A percentile compares a stretch with the other conserved stretches of the same genome.
phyloP scores from a whole-genome alignment of 1,140 invertebrate species.

The Zaprionus africanus region DNA sequence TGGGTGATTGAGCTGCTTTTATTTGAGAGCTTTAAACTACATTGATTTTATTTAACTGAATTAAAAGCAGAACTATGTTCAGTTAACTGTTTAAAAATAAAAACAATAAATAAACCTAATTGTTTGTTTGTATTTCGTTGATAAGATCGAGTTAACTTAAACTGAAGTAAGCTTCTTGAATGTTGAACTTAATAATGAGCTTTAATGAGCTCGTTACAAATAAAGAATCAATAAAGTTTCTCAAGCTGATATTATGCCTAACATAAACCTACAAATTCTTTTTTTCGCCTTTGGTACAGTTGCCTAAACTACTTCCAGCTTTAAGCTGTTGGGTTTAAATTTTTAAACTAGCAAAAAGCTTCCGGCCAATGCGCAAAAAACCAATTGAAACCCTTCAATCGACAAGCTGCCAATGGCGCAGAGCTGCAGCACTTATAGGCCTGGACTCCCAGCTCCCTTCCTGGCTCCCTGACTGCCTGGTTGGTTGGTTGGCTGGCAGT shows the following conservation, averaged over 20 bases:
- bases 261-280: not conserved
- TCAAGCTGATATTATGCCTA: not conserved
- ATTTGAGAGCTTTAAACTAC: too few relatives aligned
- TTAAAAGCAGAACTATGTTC: too few relatives aligned
- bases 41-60: too few relatives aligned
- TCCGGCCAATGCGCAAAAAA: conserved; percentile 19
- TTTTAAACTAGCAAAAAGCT: conserved; percentile 22
- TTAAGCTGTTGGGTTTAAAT: conserved; percentile 26
- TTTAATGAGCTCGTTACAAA: too few relatives aligned
- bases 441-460: not conserved
- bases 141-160: too few relatives aligned
- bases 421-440: conserved; percentile 14
- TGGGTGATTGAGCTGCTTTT: too few relatives aligned
- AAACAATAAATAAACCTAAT: too few relatives aligned
- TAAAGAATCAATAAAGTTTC: too few relatives aligned
- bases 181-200: too few relatives aligned
- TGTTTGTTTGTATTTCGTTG: too few relatives aligned
- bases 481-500: conserved; percentile 9
- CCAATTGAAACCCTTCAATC: conserved; percentile 52
- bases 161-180: too few relatives aligned
- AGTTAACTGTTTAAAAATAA: too few relatives aligned
- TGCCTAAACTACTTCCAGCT: conserved; percentile 9
- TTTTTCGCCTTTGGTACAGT: not conserved
- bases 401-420: conserved; percentile 20
- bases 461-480: not conserved